phyloP scores from a whole-genome alignment of 2,888 invertebrate genomes.

The Ditula angustiorana region DNA sequence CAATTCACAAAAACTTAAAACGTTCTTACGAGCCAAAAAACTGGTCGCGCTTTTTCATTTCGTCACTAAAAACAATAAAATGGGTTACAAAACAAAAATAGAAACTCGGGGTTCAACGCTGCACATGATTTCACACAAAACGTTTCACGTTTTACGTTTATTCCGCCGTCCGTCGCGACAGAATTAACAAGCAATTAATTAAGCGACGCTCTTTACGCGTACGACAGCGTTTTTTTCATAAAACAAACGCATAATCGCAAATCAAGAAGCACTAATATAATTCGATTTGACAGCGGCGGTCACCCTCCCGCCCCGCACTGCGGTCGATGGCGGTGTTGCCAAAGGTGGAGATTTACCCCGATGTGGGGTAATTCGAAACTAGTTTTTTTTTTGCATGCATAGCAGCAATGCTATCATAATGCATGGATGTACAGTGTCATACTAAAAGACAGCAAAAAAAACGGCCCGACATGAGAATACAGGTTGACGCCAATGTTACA shows the following conservation, averaged over 20 bases:
- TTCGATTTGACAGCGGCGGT: conserved; percentile 75
- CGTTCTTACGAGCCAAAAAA: conserved; percentile 47
- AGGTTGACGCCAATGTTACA: too few species aligned
- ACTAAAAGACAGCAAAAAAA: too few species aligned
- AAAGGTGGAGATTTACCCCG: conserved; percentile 50
- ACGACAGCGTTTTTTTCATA: conserved; percentile 19
- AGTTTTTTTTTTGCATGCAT: too few species aligned
- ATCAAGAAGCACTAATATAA: conserved; percentile 53
- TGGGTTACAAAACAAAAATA: conserved; percentile 80
- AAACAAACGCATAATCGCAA: conserved; percentile 49
- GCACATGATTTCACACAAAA: conserved; percentile 27
- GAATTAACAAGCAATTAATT: conserved; percentile 7
- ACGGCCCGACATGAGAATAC: too few species aligned
- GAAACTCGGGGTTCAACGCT: conserved; percentile 42
- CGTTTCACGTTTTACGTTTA: not conserved
- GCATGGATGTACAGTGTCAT: too few species aligned
- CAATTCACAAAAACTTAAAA: conserved; percentile 6
- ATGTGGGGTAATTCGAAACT: conserved; percentile 16
- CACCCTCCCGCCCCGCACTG: conserved; percentile 60
- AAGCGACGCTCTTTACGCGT: conserved; percentile 1
- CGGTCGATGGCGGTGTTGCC: conserved; percentile 78
- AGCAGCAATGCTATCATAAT: too few species aligned
- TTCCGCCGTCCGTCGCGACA: not conserved
- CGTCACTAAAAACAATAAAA: conserved; percentile 77
- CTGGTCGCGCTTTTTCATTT: conserved; percentile 60